Base-by-base conservation (phyloP, 2,888 invertebrate genomes). In the Rhorus exstirpatorius region DNA sequence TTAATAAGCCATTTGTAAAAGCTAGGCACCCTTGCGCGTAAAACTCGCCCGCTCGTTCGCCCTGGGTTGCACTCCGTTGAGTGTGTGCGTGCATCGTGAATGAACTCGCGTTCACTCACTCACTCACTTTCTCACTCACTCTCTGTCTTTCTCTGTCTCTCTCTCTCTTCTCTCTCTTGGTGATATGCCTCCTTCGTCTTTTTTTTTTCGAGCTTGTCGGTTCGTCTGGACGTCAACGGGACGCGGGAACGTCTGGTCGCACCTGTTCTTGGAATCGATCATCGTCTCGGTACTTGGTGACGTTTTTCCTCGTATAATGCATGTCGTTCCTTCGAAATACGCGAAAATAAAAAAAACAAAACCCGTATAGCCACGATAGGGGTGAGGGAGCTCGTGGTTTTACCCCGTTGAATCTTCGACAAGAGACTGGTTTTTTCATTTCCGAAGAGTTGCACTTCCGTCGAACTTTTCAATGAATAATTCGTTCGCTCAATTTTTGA, bases 1-100 rank as follows among this genome's bases (percentile, higher is more conserved):
- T 90, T 91, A 90, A 91, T 91, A 89, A 90, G 88, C 88, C 87
- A 88, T 90, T 87, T 81, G 86, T 86, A 83, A 85, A 77, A 83
- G 81, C 58, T 71, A 77, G 79, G 76, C 83, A 76, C 53, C 78
- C 80, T 80, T 79, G 77, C 44, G 65, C 83, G 83, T 83, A 77
- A 85, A 83, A 81, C 70, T 63, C 63, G 41, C 61, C 31, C 31
- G 67, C 68, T 72, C 55, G 35, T 61, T 26, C 61, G 21, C 74
- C 53, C 74, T 49, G 19, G 14, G 24, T 14, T 35, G 19, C 60
- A 72, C 31, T 61, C 61, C 38, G 31, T 41, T 17, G 24, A 53
- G 63, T 74, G 63, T 12, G 41, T 14, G 53, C 44, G 41, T 55
- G 71, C 71, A 14, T 68, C 68, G 68, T 53, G 24, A 53, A n/a